These are phyloP conservation scores for Orthonychiurus folsomi DNA, from an alignment of 2,888 invertebrate species.

Conservation along the genomic window DNA sequence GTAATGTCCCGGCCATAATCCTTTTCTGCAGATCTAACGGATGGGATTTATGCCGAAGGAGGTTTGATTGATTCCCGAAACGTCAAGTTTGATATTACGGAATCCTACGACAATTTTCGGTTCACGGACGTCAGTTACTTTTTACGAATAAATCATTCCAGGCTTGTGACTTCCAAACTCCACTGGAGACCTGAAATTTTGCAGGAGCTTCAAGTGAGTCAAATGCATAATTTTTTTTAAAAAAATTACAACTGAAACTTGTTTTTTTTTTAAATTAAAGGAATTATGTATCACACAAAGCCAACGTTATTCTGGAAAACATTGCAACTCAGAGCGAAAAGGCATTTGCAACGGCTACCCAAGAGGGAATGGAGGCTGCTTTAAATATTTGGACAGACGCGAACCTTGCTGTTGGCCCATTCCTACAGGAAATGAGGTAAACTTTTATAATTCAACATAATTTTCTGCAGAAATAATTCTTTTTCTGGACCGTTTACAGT, in stretches of 20 bases:
- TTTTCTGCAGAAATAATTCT: no score
- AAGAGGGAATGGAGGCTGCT: conserved; percentile 59
- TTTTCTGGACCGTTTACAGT: conserved; percentile 38
- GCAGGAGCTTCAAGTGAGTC: conserved; percentile 51
- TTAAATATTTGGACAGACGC: conserved; percentile 67
- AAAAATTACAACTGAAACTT: no score
- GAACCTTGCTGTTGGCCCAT: conserved; percentile 58
- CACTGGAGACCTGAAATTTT: conserved; percentile 70
- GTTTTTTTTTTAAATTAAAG: no score
- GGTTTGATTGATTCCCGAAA: conserved; percentile 57
- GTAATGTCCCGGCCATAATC: background rate
- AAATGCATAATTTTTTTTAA: background rate
- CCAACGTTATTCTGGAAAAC: conserved; percentile 21
- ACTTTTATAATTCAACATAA: background rate
- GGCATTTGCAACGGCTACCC: conserved; percentile 22
- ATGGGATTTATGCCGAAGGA: conserved; percentile 35
- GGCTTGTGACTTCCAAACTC: conserved; percentile 67
- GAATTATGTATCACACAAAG: no score
- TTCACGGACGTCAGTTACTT: conserved; percentile 70
- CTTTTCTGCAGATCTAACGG: conserved; percentile 13
- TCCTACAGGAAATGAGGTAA: conserved; percentile 61
- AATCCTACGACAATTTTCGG: conserved; percentile 69
- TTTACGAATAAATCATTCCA: conserved; percentile 71
- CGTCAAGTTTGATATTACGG: conserved; percentile 66
- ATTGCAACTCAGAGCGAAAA: conserved; percentile 31